phyloP scores from a whole-genome alignment of 2,888 invertebrate genomes.

The Ochropleura plecta region DNA sequence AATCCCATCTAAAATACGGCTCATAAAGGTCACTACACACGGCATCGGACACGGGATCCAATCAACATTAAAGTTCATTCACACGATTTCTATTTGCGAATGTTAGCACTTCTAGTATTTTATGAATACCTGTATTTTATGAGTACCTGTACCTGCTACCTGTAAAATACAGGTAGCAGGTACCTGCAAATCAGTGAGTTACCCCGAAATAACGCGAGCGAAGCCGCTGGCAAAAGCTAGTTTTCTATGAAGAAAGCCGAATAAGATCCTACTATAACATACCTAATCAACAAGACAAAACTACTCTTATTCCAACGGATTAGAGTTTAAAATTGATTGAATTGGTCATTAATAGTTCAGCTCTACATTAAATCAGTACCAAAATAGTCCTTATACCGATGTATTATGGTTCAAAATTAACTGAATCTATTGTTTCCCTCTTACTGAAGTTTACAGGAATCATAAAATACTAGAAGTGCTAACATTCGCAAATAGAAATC shows the following conservation, averaged over 20 bases:
- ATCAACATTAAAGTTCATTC: conserved; percentile 67
- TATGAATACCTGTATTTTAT: too few species aligned
- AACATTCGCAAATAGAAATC: conserved; percentile 67
- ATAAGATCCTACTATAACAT: conserved; percentile 13
- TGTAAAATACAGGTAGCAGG: too few species aligned
- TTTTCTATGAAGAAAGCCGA: conserved; percentile 39
- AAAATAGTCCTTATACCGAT: neutral
- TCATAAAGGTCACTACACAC: conserved; percentile 48
- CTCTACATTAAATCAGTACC: conserved; percentile 25
- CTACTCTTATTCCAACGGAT: neutral
- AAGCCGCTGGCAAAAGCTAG: neutral
- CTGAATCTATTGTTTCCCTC: conserved; percentile 31
- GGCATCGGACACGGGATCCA: conserved; percentile 36
- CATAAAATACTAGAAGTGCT: conserved; percentile 61
- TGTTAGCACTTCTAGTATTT: too few species aligned
- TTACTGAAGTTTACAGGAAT: conserved; percentile 53
- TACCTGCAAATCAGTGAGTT: too few species aligned
- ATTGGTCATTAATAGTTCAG: conserved; percentile 6
- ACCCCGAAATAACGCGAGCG: too few species aligned
- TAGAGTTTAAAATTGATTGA: conserved; percentile 25
- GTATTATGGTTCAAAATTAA: conserved; percentile 21
- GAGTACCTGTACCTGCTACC: too few species aligned
- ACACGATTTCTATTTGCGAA: conserved; percentile 68
- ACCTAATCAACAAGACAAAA: neutral
- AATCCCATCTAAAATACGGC: conserved; percentile 26